phyloP scores from a whole-genome alignment of 2,797 vertebrate genomes.

The Rhinatrema bivittatum region DNA sequence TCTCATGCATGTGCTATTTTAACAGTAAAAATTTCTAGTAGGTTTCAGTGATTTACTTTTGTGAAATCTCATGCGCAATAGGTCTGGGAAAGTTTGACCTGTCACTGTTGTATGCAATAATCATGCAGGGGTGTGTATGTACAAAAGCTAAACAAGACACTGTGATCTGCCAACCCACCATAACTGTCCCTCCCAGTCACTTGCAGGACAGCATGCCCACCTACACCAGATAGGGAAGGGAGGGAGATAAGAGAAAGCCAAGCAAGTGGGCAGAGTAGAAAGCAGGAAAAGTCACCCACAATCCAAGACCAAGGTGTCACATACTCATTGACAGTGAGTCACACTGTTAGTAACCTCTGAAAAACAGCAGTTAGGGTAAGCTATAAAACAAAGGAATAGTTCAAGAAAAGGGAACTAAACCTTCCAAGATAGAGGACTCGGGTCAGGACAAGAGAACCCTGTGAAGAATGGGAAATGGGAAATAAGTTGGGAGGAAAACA shows the following conservation, averaged over 20 bases:
- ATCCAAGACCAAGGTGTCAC: too few relatives aligned
- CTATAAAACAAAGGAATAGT: conserved; percentile 32
- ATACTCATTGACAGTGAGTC: too few relatives aligned
- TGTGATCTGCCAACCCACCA: too few relatives aligned
- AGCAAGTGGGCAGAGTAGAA: conserved; percentile 1
- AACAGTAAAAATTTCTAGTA: too few relatives aligned
- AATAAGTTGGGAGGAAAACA: conserved; percentile 46
- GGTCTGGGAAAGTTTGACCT: background rate
- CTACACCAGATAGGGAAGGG: background rate
- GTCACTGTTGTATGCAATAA: background rate
- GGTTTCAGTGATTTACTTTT: too few relatives aligned
- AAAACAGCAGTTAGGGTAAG: conserved; percentile 31
- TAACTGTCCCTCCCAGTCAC: too few relatives aligned
- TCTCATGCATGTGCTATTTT: too few relatives aligned
- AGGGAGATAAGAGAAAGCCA: background rate
- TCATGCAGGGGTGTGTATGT: background rate
- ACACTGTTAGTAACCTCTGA: conserved; percentile 52
- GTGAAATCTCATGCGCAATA: too few relatives aligned
- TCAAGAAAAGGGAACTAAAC: conserved; percentile 69
- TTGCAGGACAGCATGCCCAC: background rate
- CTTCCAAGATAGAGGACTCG: conserved; percentile 79
- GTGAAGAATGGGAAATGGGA: conserved; percentile 67
- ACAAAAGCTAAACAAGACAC: too few relatives aligned
- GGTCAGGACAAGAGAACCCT: conserved; percentile 82
- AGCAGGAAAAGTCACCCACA: conserved; percentile 33